These are phyloP conservation scores for Cynopterus brachyotis DNA, from an alignment of 2,113 vertebrate species.

Conservation along the genomic window DNA sequence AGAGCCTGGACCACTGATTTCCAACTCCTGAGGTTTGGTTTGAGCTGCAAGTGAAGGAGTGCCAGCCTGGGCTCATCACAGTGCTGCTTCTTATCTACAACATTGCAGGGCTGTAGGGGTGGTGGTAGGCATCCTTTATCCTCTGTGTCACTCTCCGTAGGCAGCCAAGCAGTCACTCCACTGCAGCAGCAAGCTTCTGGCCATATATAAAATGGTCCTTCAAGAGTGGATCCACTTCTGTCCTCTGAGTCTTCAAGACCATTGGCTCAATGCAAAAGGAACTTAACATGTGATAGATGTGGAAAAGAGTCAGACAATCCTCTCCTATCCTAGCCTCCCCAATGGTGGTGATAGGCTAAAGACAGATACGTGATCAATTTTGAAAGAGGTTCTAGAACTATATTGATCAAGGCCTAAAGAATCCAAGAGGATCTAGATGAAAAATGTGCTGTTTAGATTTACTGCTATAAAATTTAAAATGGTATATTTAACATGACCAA, in stretches of 20 bases:
- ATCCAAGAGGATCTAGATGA: neutral
- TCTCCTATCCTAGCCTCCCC: neutral
- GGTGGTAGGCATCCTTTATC: accelerated
- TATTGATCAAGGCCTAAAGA: neutral
- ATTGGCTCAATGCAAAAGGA: neutral
- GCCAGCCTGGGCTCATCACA: accelerated
- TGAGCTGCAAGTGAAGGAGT: neutral
- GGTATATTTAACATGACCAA: neutral
- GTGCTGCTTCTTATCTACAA: neutral
- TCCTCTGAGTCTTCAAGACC: no score
- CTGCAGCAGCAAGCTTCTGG: neutral
- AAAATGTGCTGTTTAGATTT: neutral
- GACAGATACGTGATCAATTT: neutral
- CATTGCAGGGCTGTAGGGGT: no score
- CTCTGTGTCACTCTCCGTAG: accelerated
- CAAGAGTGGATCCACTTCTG: no score
- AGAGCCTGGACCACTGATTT: no score
- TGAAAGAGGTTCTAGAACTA: neutral
- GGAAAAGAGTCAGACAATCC: neutral
- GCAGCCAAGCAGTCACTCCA: neutral
- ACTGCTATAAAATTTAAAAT: neutral
- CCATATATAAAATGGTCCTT: neutral
- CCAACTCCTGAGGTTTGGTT: neutral
- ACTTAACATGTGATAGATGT: neutral
- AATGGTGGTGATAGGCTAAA: neutral